Evolutionary conservation across 2,888 invertebrate species (phyloP), one percentile per base, ranked within the genome.

Genomic region (Drosophila kuntzei): DNA sequence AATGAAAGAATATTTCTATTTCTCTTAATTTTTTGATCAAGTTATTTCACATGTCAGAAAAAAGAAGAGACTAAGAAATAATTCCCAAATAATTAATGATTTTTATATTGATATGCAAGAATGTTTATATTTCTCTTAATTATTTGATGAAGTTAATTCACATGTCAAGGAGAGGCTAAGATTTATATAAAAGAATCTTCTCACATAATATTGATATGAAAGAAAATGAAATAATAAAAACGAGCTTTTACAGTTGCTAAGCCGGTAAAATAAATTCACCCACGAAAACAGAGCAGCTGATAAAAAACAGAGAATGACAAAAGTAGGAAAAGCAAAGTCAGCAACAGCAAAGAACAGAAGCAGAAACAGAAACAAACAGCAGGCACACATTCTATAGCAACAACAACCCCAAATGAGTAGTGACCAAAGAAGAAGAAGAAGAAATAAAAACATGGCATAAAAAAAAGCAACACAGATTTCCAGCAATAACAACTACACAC

Each of bases 81-180:
- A 14, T 25, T 27, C 36, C 27, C 47, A 47, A 47, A 36, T 57
- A 46, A 36, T 37, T 34, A 25, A 47, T 25, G 46, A 36, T n/a
- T n/a, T n/a, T 50, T 51, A 12, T 16, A n/a, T n/a, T n/a, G n/a
- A n/a, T n/a, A n/a, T n/a, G n/a, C n/a, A n/a, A n/a, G n/a, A n/a
- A n/a, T n/a, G n/a, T n/a, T n/a, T n/a, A n/a, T 83, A 81, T 75
- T 88, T 88, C 75, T 66, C 67, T 88, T 88, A 88, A 88, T 83
- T 83, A 72, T 74, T 78, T 75, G 80, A 86, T 88, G 37, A 88
- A 86, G 80, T 86, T 86, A 77, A 82, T 85, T 62, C 11, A n/a
- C n/a, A n/a, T n/a, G n/a, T n/a, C n/a, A n/a, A n/a, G n/a, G n/a
- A n/a, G n/a, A n/a, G n/a, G n/a, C n/a, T n/a, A n/a, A n/a, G n/a